Evolutionary conservation across 2,113 vertebrate genomes (phyloP).

Genomic region (Halichoerus grypus): DNA sequence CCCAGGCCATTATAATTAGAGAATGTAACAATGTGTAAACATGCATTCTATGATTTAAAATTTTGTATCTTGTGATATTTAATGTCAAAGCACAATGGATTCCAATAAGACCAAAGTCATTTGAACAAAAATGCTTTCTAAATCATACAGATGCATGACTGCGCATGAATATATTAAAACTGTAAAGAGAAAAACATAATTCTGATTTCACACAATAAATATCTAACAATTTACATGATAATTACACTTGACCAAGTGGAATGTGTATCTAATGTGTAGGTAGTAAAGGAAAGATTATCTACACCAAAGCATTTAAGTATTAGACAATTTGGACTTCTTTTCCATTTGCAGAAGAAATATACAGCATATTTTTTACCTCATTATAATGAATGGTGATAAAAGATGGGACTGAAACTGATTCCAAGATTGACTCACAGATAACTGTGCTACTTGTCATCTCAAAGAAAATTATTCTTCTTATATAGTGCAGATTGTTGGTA

Average conservation of each 20-base stretch:
- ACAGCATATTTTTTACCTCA: neutral
- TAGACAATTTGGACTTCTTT: neutral
- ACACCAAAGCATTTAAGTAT: neutral
- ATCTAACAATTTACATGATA: neutral
- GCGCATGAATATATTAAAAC: neutral
- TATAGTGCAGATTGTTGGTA: neutral
- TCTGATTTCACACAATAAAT: neutral
- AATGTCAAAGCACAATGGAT: neutral
- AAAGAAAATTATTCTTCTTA: conserved; percentile 9
- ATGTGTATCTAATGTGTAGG: neutral
- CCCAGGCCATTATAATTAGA: neutral
- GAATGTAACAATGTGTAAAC: neutral
- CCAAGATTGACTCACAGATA: neutral
- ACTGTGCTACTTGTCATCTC: neutral
- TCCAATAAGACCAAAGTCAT: neutral
- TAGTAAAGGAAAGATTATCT: neutral
- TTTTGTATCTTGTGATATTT: neutral
- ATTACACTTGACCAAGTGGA: neutral
- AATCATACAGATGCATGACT: neutral
- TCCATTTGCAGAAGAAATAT: neutral
- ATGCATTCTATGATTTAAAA: neutral
- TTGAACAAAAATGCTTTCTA: neutral
- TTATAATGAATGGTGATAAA: neutral
- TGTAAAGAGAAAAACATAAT: neutral
- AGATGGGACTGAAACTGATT: neutral